Evolutionary conservation across 2,888 invertebrate species (phyloP).

Genomic region (Ctenicera cuprea): DNA sequence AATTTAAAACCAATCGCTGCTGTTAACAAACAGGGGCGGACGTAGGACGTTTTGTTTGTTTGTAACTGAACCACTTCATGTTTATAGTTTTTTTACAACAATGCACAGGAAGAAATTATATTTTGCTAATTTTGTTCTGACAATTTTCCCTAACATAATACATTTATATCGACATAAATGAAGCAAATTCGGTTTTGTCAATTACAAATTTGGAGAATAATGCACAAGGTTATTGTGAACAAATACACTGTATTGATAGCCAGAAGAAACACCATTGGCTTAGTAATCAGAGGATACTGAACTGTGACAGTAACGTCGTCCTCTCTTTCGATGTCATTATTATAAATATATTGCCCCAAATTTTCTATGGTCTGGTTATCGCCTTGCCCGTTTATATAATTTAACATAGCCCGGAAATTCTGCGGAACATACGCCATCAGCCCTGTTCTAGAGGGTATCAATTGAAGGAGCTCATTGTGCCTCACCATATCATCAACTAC

Average conservation of each 20-base stretch:
- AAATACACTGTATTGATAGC: constrained; percentile 50
- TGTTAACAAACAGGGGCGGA: neutral
- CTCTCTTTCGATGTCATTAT: neutral
- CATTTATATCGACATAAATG: no score
- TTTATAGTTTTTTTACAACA: no score
- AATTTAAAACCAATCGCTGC: constrained; percentile 3
- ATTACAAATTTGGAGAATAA: no score
- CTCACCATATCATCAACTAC: neutral
- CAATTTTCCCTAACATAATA: no score
- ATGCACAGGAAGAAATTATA: no score
- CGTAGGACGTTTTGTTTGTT: neutral
- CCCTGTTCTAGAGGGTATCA: neutral
- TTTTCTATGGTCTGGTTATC: constrained; percentile 32
- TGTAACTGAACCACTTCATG: neutral
- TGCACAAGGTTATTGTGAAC: constrained; percentile 40
- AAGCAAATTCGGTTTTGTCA: no score
- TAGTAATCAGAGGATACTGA: constrained; percentile 43
- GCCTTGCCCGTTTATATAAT: constrained; percentile 49
- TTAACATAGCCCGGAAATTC: constrained; percentile 18
- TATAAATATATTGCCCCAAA: constrained; percentile 14
- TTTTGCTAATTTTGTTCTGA: no score
- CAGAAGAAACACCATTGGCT: constrained; percentile 46
- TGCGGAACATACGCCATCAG: constrained; percentile 1
- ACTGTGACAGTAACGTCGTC: constrained; percentile 32
- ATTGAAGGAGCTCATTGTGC: neutral